phyloP scores from a whole-genome alignment of 2,113 vertebrate genomes.

The Epinephelus fuscoguttatus region DNA sequence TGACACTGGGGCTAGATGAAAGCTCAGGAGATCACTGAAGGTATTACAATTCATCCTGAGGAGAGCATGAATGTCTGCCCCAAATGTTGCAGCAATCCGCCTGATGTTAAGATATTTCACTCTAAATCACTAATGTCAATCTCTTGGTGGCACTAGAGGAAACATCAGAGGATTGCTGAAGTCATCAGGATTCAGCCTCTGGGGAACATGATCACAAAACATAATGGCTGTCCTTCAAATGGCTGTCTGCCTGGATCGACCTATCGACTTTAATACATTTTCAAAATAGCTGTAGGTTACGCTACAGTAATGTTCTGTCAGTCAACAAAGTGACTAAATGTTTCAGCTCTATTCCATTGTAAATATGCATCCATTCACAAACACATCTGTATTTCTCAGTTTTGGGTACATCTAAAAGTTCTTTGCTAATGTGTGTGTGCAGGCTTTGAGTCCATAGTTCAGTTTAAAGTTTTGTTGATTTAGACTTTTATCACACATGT shows the following conservation, averaged over 20 bases:
- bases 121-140: no score
- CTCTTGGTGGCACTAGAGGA: no score
- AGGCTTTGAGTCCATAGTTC: not conserved
- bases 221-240: not conserved
- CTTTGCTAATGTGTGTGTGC: not conserved
- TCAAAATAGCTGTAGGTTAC: not conserved
- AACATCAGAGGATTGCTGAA: no score
- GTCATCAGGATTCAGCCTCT: not conserved
- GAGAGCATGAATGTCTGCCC: no score
- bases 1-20: no score
- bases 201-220: not conserved
- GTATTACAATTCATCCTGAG: no score
- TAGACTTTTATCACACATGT: not conserved
- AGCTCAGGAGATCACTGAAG: no score
- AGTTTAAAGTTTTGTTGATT: not conserved
- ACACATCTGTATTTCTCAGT: not conserved
- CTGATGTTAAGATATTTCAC: no score
- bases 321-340: no score
- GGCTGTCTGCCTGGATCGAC: not conserved
- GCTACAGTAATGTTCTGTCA: not conserved
- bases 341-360: not conserved
- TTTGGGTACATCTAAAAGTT: not conserved
- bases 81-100: no score
- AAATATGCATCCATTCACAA: not conserved
- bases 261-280: not conserved